Evolutionary conservation across 2,888 invertebrate species (phyloP).

Genomic region (Xanthia icteritia): DNA sequence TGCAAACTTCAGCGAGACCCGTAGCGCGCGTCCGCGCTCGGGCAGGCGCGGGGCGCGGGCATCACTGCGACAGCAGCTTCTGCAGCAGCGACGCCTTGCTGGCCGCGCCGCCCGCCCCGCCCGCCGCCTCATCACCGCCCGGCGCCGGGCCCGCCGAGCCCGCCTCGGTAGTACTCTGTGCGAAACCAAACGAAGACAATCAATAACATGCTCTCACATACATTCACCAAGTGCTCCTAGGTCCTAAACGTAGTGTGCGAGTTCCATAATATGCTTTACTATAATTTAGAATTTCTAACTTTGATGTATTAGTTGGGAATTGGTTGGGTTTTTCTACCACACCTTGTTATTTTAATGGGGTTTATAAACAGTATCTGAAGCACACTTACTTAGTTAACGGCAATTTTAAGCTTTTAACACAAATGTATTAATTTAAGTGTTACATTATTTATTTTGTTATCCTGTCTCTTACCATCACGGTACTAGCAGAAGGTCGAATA

Average conservation of each 20-base stretch:
- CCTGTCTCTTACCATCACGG: neutral
- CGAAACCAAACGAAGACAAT: slow-evolving; percentile 41
- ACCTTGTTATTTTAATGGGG: slow-evolving; percentile 10
- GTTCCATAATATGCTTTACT: neutral
- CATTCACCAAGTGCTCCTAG: slow-evolving; percentile 33
- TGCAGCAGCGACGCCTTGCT: slow-evolving; percentile 94
- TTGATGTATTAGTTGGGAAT: neutral
- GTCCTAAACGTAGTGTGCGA: slow-evolving; percentile 21
- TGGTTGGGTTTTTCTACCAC: slow-evolving; percentile 3
- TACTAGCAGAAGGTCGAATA: slow-evolving; percentile 1
- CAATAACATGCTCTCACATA: neutral
- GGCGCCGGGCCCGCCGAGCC: slow-evolving; percentile 82
- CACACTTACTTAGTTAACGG: slow-evolving; percentile 28
- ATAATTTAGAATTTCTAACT: slow-evolving; percentile 9
- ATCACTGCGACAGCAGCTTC: slow-evolving; percentile 96
- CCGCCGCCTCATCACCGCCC: slow-evolving; percentile 74
- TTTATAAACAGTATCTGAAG: slow-evolving; percentile 35
- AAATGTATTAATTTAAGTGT: slow-evolving; percentile 5
- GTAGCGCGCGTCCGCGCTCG: slow-evolving; percentile 48
- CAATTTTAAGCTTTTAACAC: slow-evolving; percentile 22
- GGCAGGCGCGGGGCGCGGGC: slow-evolving; percentile 37
- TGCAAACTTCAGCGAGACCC: slow-evolving; percentile 77
- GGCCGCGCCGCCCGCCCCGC: slow-evolving; percentile 43
- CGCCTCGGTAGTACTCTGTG: slow-evolving; percentile 89
- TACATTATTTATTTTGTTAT: neutral